phyloP scores from a whole-genome alignment of 2,888 invertebrate species.

The Salticus scenicus region DNA sequence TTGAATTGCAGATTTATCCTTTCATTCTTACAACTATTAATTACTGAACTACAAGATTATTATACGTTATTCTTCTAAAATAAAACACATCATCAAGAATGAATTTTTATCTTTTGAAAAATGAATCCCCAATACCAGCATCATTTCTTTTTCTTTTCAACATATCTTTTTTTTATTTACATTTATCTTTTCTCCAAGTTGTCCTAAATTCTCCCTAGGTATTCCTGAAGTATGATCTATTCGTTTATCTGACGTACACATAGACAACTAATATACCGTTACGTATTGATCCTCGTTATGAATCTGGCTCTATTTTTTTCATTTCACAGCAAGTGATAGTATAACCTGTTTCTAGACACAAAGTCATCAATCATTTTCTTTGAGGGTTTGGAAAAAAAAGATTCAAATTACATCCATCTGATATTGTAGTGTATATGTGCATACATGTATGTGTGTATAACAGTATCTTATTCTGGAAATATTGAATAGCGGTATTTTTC shows the following conservation, averaged over 20 bases:
- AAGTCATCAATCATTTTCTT: neutral
- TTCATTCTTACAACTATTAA: no score
- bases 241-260: neutral
- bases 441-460: neutral
- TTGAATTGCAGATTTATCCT: no score
- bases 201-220: neutral
- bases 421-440: no score
- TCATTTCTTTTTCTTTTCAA: no score
- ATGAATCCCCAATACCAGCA: no score
- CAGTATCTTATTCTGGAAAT: neutral
- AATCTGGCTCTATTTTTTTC: neutral
- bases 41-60: no score
- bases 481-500: neutral
- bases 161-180: neutral
- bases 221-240: neutral
- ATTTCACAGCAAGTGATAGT: neutral
- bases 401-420: neutral
- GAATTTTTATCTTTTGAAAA: no score
- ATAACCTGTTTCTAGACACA: neutral
- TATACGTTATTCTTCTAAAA: no score
- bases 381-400: neutral
- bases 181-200: neutral
- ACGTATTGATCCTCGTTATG: constrained; percentile 9
- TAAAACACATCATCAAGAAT: no score
- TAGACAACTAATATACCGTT: constrained; percentile 9